Base-by-base conservation (phyloP, 2,888 invertebrate species). In the Patella pellucida region DNA sequence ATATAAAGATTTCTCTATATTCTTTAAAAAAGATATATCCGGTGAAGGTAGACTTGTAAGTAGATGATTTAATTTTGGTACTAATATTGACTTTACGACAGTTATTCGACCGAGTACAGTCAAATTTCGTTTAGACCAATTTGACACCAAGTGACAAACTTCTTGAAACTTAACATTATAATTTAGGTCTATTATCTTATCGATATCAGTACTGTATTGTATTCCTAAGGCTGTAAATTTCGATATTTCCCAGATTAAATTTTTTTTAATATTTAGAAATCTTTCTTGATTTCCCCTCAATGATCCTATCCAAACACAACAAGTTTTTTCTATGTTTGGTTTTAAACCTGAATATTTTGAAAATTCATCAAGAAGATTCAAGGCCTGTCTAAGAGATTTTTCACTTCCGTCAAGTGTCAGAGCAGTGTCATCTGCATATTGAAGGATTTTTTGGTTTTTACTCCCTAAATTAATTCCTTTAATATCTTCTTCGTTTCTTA, bases 321-420 rank as follows among this genome's bases (percentile, higher is more conserved):
- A 23, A 62, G 62, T 19, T 19, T 19, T 62, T 11, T 9, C 23
- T 19, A 62, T 4, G 23, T 62, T 62, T 19, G 19, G 62, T 62
- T 62, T 62, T 23, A 62, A 15, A 62, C 62, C 62, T n/a, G 62
- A 62, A 62, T 62, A 62, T 62, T 62, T 62, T 19, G 62, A 23
- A 16, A 62, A 62, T 62, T 62, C 19, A 23, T 62, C 62, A 23
- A 62, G 14, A 23, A 62, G 23, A 62, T 12, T 62, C 23, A 62
- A 62, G 3, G 62, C 62, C 19, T 62, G 62, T 3, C 19, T 12
- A 62, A 62, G 62, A 19, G 62, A 62, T 62, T 62, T 62, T 15
- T 62, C 62, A 11, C 19, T 23, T 11, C 62, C 19, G 4, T 62
- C 62, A 19, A 62, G 62, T 23, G 23, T 23, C 11, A 23, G 19